Percentiles rank a stretch among this genome's conserved stretches.
Conservation (phyloP, 2,888 invertebrate genomes). For the Ditylenchus weischeri region DNA sequence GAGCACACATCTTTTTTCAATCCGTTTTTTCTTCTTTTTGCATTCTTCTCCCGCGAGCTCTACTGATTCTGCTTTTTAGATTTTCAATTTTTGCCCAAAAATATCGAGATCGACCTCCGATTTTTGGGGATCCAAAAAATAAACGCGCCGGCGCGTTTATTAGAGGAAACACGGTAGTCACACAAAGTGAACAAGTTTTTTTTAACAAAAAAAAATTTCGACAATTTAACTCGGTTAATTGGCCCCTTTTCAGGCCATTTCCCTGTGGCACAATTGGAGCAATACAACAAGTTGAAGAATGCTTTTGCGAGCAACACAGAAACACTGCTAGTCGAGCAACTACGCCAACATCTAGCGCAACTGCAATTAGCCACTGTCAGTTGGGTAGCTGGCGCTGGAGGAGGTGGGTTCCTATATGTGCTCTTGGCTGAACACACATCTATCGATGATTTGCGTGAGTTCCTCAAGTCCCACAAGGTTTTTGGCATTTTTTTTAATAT, state of each 20-base stretch:
- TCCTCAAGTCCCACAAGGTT: constrained; percentile 14
- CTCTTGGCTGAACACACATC: constrained; percentile 30
- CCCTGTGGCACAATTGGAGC: constrained; percentile 32
- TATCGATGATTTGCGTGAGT: constrained; percentile 21
- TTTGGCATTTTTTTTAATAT: not conserved
- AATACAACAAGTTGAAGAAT: constrained; percentile 45
- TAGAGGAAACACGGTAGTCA: no score
- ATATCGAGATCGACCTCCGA: no score
- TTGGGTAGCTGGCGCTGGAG: constrained; percentile 53
- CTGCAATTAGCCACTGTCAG: constrained; percentile 29
- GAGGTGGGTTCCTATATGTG: constrained; percentile 48
- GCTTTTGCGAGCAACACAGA: constrained; percentile 42
- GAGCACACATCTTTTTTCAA: no score
- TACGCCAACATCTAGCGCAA: constrained; percentile 28
- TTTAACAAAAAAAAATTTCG: no score
- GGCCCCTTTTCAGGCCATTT: constrained; percentile 29
- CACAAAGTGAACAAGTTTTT: no score
- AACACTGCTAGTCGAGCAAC: constrained; percentile 36
- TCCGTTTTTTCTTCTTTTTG: no score
- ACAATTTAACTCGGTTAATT: not conserved
- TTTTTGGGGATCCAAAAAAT: no score
- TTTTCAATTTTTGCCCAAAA: no score
- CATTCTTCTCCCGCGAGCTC: no score
- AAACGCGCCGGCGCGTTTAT: no score
- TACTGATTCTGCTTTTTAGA: no score